phyloP scores from a whole-genome alignment of 2,113 vertebrate genomes.

The Bubo scandiacus region DNA sequence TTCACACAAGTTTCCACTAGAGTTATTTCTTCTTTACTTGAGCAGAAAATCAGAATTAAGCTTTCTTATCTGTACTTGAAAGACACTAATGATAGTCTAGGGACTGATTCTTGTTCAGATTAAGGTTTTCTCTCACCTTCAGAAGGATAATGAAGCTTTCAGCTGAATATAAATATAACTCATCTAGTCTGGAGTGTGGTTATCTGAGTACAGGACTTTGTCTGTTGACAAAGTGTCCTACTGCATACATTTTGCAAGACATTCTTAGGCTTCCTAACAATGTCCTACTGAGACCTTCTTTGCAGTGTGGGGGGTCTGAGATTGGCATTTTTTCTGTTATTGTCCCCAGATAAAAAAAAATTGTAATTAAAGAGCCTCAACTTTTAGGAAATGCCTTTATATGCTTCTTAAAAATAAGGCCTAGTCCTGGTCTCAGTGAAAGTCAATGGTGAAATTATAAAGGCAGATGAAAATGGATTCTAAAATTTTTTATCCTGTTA shows the following conservation, averaged over 20 bases:
- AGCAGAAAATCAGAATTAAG: slow-evolving; percentile 32
- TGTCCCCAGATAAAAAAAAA: not conserved
- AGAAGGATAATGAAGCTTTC: slow-evolving; percentile 7
- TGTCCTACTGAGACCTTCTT: not conserved
- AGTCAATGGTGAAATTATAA: not conserved
- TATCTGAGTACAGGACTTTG: not conserved
- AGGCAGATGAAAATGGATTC: not conserved
- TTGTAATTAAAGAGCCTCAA: not conserved
- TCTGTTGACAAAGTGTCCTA: not conserved
- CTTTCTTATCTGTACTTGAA: slow-evolving; percentile 19
- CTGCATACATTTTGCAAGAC: not conserved
- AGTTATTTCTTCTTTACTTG: slow-evolving; percentile 14
- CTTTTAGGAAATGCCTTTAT: not conserved
- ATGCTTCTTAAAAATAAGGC: not conserved
- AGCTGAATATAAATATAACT: not conserved
- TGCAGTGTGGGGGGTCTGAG: not conserved
- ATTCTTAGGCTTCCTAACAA: not conserved
- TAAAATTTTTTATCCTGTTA: not conserved
- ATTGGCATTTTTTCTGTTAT: not conserved
- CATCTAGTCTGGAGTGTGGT: not conserved
- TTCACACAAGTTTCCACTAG: not conserved
- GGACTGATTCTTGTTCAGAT: slow-evolving; percentile 7
- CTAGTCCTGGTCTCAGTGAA: not conserved
- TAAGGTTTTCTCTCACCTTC: slow-evolving; percentile 4
- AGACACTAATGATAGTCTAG: slow-evolving; percentile 13